Evolutionary conservation across 1,140 invertebrate species (phyloP), one percentile per base, ranked within the genome.

Genomic region (Berghia stephanieae): DNA sequence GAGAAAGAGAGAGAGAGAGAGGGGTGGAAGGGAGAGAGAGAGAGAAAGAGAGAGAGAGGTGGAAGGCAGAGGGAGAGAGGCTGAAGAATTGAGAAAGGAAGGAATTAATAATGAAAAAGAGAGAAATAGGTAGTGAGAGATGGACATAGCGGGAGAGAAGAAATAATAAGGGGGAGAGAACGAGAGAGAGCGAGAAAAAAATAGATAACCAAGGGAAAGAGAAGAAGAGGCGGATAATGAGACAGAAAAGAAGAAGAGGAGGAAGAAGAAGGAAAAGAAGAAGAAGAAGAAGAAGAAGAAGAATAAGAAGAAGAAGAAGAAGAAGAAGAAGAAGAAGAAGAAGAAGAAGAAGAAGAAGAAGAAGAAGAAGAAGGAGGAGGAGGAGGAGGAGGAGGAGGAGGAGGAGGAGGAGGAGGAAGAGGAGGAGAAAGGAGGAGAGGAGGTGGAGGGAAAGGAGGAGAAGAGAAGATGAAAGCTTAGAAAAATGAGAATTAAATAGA

Each of bases 11-110:
- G 57, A 66, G n/a, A 66, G n/a, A 27, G 60, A 66, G 60, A 66
- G 60, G 40, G 60, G 40, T n/a, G 60, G 40, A 38, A 66, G 60
- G 40, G 60, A 66, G 60, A 66, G n/a, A 66, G 60, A 66, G 60
- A 66, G 60, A 66, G 60, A 66, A 38, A 66, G 60, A 66, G 60
- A 66, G 60, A 66, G 60, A 66, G 21, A 31, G 27, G n/a, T 13
- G 40, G 27, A 66, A n/a, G n/a, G 21, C 16, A 27, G 60, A n/a
- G 60, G 21, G 27, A 18, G 27, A 31, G 27, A 18, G 27, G n/a
- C 2, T 36, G 60, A 66, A n/a, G n/a, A n/a, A 66, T 10, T 36
- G 27, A 66, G 27, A 66, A 5, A 27, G n/a, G n/a, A n/a, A n/a
- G n/a, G n/a, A n/a, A n/a, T n/a, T n/a, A n/a, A n/a, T n/a, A n/a